These are phyloP conservation scores for Ammospiza nelsoni DNA, from an alignment of 2,113 vertebrate species.

Conservation along the genomic window DNA sequence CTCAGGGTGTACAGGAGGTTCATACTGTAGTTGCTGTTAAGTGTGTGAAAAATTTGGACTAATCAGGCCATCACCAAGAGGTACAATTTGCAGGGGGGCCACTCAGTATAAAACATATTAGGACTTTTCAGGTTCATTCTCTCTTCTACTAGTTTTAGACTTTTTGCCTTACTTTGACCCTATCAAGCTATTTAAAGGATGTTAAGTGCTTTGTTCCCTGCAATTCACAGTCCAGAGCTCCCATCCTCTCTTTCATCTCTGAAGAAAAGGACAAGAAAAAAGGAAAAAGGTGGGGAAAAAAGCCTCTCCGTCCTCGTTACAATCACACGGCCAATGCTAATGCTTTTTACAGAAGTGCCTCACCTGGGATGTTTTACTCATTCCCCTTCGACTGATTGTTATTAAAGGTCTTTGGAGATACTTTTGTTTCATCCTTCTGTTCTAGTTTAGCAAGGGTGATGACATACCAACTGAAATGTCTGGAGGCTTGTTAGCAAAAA, in stretches of 20 bases:
- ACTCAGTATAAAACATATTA: not conserved
- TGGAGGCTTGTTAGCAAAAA: constrained; percentile 81
- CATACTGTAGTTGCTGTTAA: not conserved
- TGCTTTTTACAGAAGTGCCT: not conserved
- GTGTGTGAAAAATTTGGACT: constrained; percentile 9
- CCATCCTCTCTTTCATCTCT: constrained; percentile 40
- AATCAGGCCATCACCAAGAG: constrained; percentile 30
- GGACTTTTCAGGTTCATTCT: not conserved
- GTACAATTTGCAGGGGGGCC: not conserved
- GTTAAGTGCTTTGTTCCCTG: constrained; percentile 39
- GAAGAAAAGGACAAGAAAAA: constrained; percentile 31
- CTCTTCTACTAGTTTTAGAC: not conserved
- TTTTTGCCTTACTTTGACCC: constrained; percentile 47
- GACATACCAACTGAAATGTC: constrained; percentile 77
- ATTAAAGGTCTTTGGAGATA: constrained; percentile 75
- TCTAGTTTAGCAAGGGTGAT: constrained; percentile 72
- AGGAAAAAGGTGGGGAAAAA: not conserved
- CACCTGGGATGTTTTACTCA: constrained; percentile 65
- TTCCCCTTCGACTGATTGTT: constrained; percentile 64
- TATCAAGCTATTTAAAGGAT: constrained; percentile 51
- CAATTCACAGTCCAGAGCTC: constrained; percentile 10
- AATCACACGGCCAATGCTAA: not conserved
- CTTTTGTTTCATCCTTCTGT: constrained; percentile 73
- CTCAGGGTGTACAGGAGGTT: not conserved
- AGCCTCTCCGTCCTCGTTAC: not conserved